phyloP scores from a whole-genome alignment of 2,113 vertebrate species.

The Dipodomys spectabilis region DNA sequence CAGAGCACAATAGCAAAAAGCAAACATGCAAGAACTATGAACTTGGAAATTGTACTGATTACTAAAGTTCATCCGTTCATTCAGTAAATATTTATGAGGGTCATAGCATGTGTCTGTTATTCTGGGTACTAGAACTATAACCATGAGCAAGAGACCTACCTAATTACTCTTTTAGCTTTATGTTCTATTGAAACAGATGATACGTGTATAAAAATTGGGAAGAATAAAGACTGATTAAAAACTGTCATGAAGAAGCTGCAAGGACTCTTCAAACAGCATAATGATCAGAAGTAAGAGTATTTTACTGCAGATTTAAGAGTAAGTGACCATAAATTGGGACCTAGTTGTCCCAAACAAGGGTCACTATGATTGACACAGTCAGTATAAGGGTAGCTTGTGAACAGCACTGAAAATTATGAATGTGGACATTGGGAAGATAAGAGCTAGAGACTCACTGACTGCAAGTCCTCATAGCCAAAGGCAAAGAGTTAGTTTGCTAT shows the following conservation, averaged over 20 bases:
- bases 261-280: neutral
- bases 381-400: too few species aligned
- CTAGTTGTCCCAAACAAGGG: neutral
- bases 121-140: neutral
- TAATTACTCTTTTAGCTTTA: neutral
- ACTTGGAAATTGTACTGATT: neutral
- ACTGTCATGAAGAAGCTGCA: neutral
- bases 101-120: neutral
- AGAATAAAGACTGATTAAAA: neutral
- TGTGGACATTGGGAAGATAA: fast-evolving
- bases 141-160: neutral
- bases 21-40: neutral
- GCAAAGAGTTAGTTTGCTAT: neutral
- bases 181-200: neutral
- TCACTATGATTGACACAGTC: neutral
- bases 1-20: neutral
- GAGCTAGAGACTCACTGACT: neutral
- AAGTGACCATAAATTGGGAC: neutral
- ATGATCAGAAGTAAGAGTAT: neutral
- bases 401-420: neutral
- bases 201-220: neutral
- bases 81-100: neutral
- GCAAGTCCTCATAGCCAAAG: neutral
- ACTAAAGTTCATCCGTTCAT: neutral
- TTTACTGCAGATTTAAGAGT: neutral